Conservation (phyloP, 2,113 vertebrate genomes). For the Perca schrenkii region DNA sequence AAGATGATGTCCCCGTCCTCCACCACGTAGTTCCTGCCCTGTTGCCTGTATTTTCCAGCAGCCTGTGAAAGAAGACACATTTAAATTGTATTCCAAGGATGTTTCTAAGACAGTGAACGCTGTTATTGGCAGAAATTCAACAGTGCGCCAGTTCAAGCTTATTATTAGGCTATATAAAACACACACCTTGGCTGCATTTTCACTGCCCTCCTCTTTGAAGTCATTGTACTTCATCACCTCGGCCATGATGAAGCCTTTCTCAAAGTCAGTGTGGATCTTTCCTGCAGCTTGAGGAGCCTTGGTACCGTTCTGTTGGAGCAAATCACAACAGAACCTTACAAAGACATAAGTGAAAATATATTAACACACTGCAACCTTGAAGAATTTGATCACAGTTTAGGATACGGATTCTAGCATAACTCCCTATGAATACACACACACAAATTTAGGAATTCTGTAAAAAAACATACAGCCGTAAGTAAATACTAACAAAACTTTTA, state of each 20-base stretch:
- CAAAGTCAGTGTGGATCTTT: slow-evolving; percentile 99
- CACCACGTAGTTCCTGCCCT: slow-evolving; percentile 96
- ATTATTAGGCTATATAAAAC: not conserved
- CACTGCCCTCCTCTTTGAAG: slow-evolving; percentile 98
- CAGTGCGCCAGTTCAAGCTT: not conserved
- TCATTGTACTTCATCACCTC: slow-evolving; percentile 98
- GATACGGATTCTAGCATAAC: not conserved
- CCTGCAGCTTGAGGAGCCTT: slow-evolving; percentile 97
- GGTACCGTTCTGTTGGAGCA: slow-evolving; percentile 92
- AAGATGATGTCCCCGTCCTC: slow-evolving; percentile 99
- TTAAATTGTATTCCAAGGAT: not conserved
- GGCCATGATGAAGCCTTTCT: slow-evolving; percentile 99
- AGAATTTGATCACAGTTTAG: not conserved
- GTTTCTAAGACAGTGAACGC: not conserved
- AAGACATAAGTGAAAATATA: not conserved
- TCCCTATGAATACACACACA: too few relatives aligned
- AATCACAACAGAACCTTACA: not conserved
- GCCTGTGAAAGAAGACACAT: slow-evolving; percentile 81
- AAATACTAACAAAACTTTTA: too few relatives aligned
- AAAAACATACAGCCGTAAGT: too few relatives aligned
- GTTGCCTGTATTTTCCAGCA: slow-evolving; percentile 98
- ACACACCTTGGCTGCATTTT: slow-evolving; percentile 93
- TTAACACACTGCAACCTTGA: not conserved
- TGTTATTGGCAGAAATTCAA: not conserved
- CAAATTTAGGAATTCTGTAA: too few relatives aligned